Conservation (phyloP, 2,113 vertebrate genomes). For the Nycticebus coucang region DNA sequence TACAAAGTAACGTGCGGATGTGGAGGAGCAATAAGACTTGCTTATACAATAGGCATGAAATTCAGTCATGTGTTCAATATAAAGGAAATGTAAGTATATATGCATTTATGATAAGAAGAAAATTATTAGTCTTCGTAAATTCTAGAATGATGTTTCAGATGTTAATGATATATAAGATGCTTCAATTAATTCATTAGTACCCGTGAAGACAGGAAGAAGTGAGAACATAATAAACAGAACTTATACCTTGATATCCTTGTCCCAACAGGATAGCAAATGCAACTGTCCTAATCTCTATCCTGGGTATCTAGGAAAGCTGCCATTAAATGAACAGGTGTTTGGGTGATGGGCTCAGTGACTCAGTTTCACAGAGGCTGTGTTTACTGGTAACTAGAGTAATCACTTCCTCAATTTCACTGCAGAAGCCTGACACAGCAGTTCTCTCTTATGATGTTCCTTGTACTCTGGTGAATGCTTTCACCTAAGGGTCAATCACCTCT, state of each 20-base stretch:
- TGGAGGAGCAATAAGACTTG: neutral
- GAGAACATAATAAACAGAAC: neutral
- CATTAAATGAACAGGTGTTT: conserved; percentile 62
- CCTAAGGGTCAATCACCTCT: neutral
- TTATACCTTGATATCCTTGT: conserved; percentile 6
- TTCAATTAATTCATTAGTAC: neutral
- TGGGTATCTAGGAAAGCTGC: conserved; percentile 50
- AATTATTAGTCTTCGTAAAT: neutral
- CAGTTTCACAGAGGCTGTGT: conserved; percentile 27
- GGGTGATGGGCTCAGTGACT: conserved; percentile 19
- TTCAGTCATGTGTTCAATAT: neutral
- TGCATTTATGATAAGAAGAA: neutral
- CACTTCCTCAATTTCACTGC: conserved; percentile 19
- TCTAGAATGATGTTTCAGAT: neutral
- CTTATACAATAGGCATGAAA: neutral
- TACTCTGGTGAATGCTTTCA: neutral
- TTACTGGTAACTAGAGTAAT: conserved; percentile 58
- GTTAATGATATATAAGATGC: neutral
- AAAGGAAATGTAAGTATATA: neutral
- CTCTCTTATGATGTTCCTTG: neutral
- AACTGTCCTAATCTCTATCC: neutral
- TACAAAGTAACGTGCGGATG: conserved; percentile 21
- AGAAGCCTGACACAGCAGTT: conserved; percentile 48
- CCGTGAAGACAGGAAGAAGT: neutral
- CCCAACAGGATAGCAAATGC: neutral